A percentile compares a stretch with the other conserved stretches of the same genome.
These are phyloP conservation scores for Gymnodraco acuticeps DNA, from an alignment of 2,797 vertebrate species.

Conservation along the genomic window DNA sequence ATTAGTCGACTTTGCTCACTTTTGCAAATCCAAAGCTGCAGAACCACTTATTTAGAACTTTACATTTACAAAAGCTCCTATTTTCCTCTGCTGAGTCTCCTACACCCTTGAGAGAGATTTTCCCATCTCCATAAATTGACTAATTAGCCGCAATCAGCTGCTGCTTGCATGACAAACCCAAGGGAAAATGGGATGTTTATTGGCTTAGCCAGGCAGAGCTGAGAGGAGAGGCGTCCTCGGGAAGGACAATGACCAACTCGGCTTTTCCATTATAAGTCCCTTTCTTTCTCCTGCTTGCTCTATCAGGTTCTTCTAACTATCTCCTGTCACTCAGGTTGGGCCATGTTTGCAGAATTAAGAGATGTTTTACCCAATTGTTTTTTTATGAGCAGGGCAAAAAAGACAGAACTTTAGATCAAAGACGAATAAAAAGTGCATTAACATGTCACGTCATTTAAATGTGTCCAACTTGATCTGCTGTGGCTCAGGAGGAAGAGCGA, in stretches of 20 bases:
- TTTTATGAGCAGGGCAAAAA: background rate
- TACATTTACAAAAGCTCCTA: slow-evolving; percentile 24
- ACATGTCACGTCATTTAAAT: background rate
- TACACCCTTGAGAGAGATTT: slow-evolving; percentile 43
- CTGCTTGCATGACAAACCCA: slow-evolving; percentile 47
- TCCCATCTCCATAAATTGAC: slow-evolving; percentile 60
- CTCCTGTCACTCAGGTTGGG: slow-evolving; percentile 23
- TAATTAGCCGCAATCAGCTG: slow-evolving; percentile 62
- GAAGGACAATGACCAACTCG: slow-evolving; percentile 45
- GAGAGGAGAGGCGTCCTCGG: slow-evolving; percentile 20
- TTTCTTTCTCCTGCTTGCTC: slow-evolving; percentile 23
- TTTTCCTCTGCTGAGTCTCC: slow-evolving; percentile 28
- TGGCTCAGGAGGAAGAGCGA: background rate
- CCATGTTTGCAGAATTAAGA: background rate
- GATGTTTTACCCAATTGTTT: background rate
- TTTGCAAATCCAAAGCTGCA: background rate
- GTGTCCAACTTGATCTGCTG: background rate
- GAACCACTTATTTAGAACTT: slow-evolving; percentile 24
- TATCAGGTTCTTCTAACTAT: slow-evolving; percentile 11
- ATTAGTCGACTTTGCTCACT: background rate
- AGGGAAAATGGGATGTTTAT: slow-evolving; percentile 63
- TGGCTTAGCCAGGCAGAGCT: slow-evolving; percentile 45
- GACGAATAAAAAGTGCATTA: background rate
- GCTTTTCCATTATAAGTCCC: slow-evolving; percentile 37
- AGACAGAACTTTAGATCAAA: background rate